Evolutionary conservation across 2,888 invertebrate species (phyloP).

Genomic region (Rhopalosiphum nymphaeae): DNA sequence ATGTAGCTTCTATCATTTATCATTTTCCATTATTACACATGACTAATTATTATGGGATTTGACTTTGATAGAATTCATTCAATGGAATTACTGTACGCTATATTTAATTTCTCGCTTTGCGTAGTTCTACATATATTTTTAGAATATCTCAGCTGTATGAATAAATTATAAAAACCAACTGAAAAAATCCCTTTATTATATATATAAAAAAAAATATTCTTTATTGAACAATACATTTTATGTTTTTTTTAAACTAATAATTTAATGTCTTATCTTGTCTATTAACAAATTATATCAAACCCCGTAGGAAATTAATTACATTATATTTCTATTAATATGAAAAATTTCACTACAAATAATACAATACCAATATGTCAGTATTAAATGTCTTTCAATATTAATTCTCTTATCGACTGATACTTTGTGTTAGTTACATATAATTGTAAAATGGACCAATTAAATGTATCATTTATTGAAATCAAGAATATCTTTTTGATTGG

Average conservation of each 20-base stretch:
- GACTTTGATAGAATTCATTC: background rate
- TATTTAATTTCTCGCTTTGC: constrained; percentile 10
- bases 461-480: constrained; percentile 20
- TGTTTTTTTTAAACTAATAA: background rate
- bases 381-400: constrained; percentile 34
- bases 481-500: background rate
- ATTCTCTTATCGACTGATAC: constrained; percentile 33
- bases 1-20: background rate
- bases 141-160: background rate
- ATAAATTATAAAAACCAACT: background rate
- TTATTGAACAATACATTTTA: background rate
- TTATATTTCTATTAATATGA: background rate
- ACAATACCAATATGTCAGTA: constrained; percentile 29
- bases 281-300: background rate
- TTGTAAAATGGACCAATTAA: constrained; percentile 33
- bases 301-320: background rate
- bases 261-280: background rate
- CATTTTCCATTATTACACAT: background rate
- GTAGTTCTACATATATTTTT: background rate
- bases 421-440: constrained; percentile 26
- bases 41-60: constrained; percentile 14
- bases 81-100: background rate
- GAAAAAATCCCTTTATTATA: background rate
- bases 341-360: background rate
- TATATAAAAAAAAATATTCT: background rate